Percentiles rank a stretch among this genome's conserved stretches.
These are phyloP conservation scores for Chlorops oryzae DNA, from an alignment of 1,140 invertebrate genomes.

Conservation along the genomic window DNA sequence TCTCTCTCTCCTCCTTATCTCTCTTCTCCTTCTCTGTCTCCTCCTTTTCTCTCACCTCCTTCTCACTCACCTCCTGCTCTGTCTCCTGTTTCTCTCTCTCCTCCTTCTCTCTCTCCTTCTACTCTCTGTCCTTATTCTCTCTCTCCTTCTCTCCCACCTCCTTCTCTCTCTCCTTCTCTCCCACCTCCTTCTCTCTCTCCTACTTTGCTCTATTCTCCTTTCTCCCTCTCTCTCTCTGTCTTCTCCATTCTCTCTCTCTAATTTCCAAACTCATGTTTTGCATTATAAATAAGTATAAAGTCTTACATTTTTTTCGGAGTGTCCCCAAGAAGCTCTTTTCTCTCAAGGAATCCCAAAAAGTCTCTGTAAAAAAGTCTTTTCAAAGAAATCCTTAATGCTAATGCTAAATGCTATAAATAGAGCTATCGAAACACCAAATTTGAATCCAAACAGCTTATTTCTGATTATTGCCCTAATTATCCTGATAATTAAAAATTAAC, in stretches of 20 bases:
- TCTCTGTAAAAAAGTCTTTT: too few species aligned
- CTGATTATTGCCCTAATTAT: too few species aligned
- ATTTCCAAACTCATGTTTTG: not conserved
- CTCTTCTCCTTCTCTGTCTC: not conserved
- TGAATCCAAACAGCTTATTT: too few species aligned
- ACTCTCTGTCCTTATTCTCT: not conserved
- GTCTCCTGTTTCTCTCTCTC: too few species aligned
- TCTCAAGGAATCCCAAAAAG: too few species aligned
- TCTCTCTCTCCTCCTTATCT: not conserved
- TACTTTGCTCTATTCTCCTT: not conserved
- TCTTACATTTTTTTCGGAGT: too few species aligned
- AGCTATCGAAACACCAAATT: too few species aligned
- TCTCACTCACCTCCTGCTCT: slow-evolving; percentile 42
- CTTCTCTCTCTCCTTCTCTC: not conserved
- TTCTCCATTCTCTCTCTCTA: not conserved
- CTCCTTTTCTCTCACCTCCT: not conserved
- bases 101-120: not conserved
- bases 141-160: not conserved
- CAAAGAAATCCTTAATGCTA: too few species aligned
- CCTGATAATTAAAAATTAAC: too few species aligned
- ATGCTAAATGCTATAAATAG: too few species aligned
- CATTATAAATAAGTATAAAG: too few species aligned
- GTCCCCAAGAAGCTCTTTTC: too few species aligned
- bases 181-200: not conserved
- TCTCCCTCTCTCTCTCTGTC: not conserved